These are phyloP conservation scores for Drosophila austrosaltans DNA, from an alignment of 2,888 invertebrate genomes.

Conservation along the genomic window DNA sequence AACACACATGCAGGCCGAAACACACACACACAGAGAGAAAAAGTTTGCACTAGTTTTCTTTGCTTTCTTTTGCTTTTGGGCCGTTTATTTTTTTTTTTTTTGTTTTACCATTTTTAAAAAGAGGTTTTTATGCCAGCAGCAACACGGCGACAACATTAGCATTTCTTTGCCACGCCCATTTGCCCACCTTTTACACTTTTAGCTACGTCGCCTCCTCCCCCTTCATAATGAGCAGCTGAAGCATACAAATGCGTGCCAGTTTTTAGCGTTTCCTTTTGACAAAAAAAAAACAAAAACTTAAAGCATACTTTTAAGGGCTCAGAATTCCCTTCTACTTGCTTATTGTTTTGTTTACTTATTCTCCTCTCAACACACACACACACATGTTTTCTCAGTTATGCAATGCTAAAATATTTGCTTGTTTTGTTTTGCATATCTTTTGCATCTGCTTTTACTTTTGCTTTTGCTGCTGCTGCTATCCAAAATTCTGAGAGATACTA, in stretches of 20 bases:
- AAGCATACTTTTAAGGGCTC: conserved; percentile 50
- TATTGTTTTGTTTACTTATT: conserved; percentile 47
- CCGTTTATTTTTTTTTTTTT: neutral
- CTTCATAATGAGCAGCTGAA: conserved; percentile 62
- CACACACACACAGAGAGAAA: conserved; percentile 25
- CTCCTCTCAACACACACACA: neutral
- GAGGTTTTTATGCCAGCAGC: conserved; percentile 58
- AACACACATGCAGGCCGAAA: neutral
- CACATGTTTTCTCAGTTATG: conserved; percentile 59
- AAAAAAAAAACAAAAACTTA: conserved; percentile 40
- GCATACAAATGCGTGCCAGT: conserved; percentile 63
- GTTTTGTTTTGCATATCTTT: conserved; percentile 78
- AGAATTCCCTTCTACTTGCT: conserved; percentile 38
- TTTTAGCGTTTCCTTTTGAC: conserved; percentile 39
- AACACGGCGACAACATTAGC: conserved; percentile 49
- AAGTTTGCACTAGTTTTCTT: conserved; percentile 31
- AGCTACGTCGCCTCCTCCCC: conserved; percentile 5
- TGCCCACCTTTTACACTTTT: neutral
- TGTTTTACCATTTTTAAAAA: conserved; percentile 53
- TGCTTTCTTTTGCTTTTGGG: neutral
- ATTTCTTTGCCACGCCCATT: conserved; percentile 59
- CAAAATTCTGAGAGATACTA: conserved; percentile 18
- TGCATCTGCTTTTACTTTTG: conserved; percentile 58
- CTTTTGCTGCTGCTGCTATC: conserved; percentile 11
- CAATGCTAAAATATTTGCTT: conserved; percentile 75